A percentile compares a stretch with the other conserved stretches of the same genome.
phyloP scores from a whole-genome alignment of 2,888 invertebrate species.

The Agrochola circellaris region DNA sequence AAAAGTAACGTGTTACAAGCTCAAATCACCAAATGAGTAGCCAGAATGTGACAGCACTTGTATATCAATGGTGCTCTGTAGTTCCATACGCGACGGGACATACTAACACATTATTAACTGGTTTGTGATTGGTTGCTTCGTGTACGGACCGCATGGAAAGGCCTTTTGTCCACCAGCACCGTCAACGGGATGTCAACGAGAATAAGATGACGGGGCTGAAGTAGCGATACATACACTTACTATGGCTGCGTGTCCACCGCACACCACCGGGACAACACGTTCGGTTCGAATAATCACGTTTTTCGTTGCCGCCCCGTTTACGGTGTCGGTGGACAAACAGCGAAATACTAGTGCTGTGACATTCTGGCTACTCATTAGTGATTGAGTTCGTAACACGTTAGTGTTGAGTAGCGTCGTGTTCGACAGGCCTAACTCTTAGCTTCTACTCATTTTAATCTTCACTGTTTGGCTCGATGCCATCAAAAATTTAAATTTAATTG shows the following conservation, averaged over 20 bases:
- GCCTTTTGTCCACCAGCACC: not conserved
- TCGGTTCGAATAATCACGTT: not conserved
- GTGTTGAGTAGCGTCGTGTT: too few relatives aligned
- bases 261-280: not conserved
- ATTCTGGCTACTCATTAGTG: too few relatives aligned
- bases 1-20: too few relatives aligned
- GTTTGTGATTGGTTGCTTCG: not conserved
- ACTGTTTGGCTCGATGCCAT: slow-evolving; percentile 54
- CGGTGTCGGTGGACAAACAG: not conserved
- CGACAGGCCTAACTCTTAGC: not conserved
- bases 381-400: too few relatives aligned
- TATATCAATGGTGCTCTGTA: not conserved
- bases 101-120: not conserved
- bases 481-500: slow-evolving; percentile 50
- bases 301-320: not conserved
- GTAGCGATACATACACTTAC: not conserved
- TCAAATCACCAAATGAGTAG: not conserved
- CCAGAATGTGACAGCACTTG: not conserved
- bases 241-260: not conserved
- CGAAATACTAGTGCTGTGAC: too few relatives aligned
- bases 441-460: slow-evolving; percentile 10
- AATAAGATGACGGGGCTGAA: not conserved
- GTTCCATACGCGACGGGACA: not conserved
- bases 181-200: not conserved
- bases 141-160: not conserved